Evolutionary conservation across 2,888 invertebrate genomes (phyloP).

Genomic region (Netelia fuscicornis): DNA sequence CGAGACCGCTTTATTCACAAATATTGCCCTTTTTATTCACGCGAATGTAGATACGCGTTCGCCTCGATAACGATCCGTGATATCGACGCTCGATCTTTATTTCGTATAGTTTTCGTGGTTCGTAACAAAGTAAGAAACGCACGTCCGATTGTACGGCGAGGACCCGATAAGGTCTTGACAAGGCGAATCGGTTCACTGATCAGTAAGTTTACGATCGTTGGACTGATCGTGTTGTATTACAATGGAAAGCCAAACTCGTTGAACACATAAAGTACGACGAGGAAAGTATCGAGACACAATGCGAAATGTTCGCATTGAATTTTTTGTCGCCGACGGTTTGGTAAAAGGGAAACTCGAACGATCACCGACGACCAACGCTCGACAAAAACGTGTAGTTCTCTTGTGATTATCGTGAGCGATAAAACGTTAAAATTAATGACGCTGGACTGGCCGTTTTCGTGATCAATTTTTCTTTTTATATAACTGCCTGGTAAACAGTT

Average conservation of each 20-base stretch:
- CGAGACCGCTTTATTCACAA: constrained; percentile 39
- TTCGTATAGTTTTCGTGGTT: constrained; percentile 5
- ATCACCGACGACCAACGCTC: neutral
- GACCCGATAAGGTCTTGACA: too few relatives aligned
- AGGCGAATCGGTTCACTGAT: too few relatives aligned
- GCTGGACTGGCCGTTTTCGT: too few relatives aligned
- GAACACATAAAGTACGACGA: neutral
- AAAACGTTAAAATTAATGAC: neutral
- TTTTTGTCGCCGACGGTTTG: neutral
- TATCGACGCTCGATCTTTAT: constrained; percentile 18
- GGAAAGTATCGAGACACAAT: neutral
- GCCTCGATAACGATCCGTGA: neutral
- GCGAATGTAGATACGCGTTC: constrained; percentile 18
- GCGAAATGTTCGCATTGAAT: neutral
- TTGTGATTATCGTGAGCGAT: neutral
- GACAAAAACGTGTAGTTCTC: neutral
- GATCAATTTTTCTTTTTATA: neutral
- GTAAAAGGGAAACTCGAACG: neutral
- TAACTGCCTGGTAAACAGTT: neutral
- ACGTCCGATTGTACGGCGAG: neutral
- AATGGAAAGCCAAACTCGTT: too few relatives aligned
- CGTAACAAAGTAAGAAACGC: neutral
- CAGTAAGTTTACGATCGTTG: too few relatives aligned
- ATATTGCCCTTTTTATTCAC: constrained; percentile 33
- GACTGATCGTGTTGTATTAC: too few relatives aligned